Base-by-base conservation (phyloP, 23 tunicate species). In the Trididemnum clinides region DNA sequence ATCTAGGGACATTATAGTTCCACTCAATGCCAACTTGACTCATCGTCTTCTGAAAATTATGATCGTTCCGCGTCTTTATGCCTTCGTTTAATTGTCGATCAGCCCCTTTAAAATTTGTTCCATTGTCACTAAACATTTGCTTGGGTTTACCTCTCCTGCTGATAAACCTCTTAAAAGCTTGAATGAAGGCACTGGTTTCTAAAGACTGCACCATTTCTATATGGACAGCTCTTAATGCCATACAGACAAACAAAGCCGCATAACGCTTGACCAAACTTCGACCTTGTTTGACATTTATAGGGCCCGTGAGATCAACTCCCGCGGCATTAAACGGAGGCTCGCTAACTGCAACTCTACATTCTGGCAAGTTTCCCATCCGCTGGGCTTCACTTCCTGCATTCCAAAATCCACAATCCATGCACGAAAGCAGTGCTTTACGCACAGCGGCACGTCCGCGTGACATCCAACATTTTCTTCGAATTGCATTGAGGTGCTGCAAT, bases 211-310 rank as follows among this genome's bases (percentile, higher is more conserved):
- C 85, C 37, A 66, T 30, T 66, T 80, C 85, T 12, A 80, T 25
- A 80, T 80, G 81, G 18, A 80, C 80, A 4, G 85, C 85, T 33
- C 85, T 28, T 6, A 81, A 65, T 12, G 81, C 81, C 28, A 80
- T 34, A 31, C 86, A 82, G 10, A 84, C 73, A 21, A 82, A 78
- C 6, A 85, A 1, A 27, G 71, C 51, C 0, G 50, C 85, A 34
- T 51, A 85, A 2, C 89, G 89, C 78, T 85, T 78, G 15, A n/a
- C 51, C 20, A 51, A 31, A 54, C 85, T 85, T 10, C 89, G 85
- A 6, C 85, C 89, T 20, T 28, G 21, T 33, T 85, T 85, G 6
- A 57, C 31, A 64, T 51, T 10, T 18, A 86, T 1, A 3, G 89
- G 89, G 0, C 89, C 89, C 33, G 50, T 34, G 49, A 50, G 50